Conservation (phyloP, 2,797 vertebrate species). For the Danionella dracula region DNA sequence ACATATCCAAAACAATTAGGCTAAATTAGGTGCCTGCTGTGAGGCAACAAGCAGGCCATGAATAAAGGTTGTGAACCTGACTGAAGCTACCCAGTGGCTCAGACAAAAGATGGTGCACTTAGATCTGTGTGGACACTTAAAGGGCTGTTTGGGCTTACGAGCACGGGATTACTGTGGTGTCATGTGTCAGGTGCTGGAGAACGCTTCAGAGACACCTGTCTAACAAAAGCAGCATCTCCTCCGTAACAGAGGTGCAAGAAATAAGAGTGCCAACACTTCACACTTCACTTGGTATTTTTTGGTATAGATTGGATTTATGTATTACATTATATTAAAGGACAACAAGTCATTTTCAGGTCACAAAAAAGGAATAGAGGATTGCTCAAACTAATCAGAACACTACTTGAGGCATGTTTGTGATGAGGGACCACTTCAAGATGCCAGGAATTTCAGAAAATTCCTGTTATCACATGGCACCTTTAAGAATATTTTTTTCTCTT, state of each 20-base stretch:
- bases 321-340: too few species aligned
- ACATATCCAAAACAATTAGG: slow-evolving; percentile 18
- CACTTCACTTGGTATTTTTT: too few species aligned
- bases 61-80: slow-evolving; percentile 41
- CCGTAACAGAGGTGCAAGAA: neutral
- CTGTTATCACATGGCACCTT: too few species aligned
- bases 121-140: slow-evolving; percentile 53
- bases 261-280: too few species aligned
- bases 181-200: slow-evolving; percentile 59
- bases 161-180: slow-evolving; percentile 65
- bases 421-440: too few species aligned
- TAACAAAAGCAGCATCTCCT: slow-evolving; percentile 10
- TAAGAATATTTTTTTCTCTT: neutral
- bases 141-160: slow-evolving; percentile 59
- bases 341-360: too few species aligned
- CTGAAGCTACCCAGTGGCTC: slow-evolving; percentile 51
- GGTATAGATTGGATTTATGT: too few species aligned
- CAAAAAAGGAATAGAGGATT: too few species aligned
- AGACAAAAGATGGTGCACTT: slow-evolving; percentile 61
- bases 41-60: slow-evolving; percentile 27
- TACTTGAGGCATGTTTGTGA: too few species aligned
- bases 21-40: slow-evolving; percentile 29
- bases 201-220: slow-evolving; percentile 59
- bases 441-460: too few species aligned
- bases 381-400: too few species aligned